These are phyloP conservation scores for Stenchaetothrips biformis DNA, from an alignment of 2,888 invertebrate genomes.

Conservation along the genomic window DNA sequence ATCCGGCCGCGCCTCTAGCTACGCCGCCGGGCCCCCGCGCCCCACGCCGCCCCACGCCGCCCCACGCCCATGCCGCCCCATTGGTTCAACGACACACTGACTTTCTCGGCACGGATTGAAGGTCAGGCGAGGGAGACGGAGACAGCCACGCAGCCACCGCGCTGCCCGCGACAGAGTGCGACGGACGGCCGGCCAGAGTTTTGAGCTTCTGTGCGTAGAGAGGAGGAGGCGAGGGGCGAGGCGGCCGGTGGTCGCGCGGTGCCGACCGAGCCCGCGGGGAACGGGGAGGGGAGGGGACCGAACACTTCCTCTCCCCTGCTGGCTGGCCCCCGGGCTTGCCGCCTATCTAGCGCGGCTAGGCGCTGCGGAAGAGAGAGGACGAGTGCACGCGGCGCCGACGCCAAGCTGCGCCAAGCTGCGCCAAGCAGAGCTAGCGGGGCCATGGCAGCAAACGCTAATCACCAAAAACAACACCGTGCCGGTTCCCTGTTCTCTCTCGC, in stretches of 20 bases:
- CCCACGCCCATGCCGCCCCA: constrained; percentile 26
- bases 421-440: too few species aligned
- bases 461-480: too few species aligned
- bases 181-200: constrained; percentile 29
- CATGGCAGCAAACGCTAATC: too few species aligned
- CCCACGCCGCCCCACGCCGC: constrained; percentile 28
- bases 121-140: constrained; percentile 33
- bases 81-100: constrained; percentile 38
- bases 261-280: background rate
- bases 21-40: constrained; percentile 30
- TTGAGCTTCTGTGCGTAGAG: constrained; percentile 18
- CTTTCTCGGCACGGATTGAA: constrained; percentile 37
- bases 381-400: background rate
- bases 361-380: constrained; percentile 34
- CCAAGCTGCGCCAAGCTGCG: too few species aligned
- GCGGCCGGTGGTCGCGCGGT: constrained; percentile 31
- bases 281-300: background rate
- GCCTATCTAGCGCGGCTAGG: constrained; percentile 25
- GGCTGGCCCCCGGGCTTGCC: constrained; percentile 31
- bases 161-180: constrained; percentile 4
- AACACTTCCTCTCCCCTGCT: background rate
- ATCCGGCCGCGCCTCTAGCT: background rate
- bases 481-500: too few species aligned
- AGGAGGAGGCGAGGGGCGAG: constrained; percentile 31
- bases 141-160: background rate